phyloP scores from a whole-genome alignment of 2,797 vertebrate genomes.

The Thripadectes ignobilis region DNA sequence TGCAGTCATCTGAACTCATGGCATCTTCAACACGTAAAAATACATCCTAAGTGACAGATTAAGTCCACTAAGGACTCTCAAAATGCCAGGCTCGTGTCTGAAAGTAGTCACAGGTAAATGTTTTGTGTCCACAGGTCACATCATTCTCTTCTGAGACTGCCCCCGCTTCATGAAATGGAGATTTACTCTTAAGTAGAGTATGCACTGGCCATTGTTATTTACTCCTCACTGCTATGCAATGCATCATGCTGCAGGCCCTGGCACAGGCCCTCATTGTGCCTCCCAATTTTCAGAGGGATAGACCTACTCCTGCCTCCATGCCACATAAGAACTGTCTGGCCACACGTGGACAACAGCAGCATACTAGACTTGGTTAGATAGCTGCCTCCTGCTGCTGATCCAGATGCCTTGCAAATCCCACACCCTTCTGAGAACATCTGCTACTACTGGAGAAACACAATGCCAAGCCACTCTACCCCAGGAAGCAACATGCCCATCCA shows the following conservation, averaged over 20 bases:
- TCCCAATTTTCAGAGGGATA: not conserved
- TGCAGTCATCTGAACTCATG: not conserved
- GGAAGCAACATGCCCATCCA: not conserved
- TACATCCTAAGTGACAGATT: not conserved
- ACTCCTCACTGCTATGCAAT: not conserved
- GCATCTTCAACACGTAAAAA: not conserved
- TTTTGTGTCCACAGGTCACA: not conserved
- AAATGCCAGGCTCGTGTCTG: not conserved
- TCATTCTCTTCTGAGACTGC: not conserved
- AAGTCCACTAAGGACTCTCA: not conserved
- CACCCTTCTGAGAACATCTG: not conserved
- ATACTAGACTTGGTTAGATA: not conserved
- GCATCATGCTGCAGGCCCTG: fast-evolving
- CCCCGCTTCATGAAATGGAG: not conserved
- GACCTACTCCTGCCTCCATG: not conserved
- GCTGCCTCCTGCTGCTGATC: not conserved
- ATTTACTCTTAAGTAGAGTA: not conserved
- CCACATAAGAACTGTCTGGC: not conserved
- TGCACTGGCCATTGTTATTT: not conserved
- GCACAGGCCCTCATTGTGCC: not conserved
- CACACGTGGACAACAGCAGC: not conserved
- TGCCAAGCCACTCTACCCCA: not conserved
- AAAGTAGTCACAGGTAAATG: not conserved
- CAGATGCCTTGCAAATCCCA: not conserved
- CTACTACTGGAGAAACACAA: not conserved